These are phyloP conservation scores for Mylabris phalerata DNA, from an alignment of 1,140 invertebrate genomes.

Conservation along the genomic window DNA sequence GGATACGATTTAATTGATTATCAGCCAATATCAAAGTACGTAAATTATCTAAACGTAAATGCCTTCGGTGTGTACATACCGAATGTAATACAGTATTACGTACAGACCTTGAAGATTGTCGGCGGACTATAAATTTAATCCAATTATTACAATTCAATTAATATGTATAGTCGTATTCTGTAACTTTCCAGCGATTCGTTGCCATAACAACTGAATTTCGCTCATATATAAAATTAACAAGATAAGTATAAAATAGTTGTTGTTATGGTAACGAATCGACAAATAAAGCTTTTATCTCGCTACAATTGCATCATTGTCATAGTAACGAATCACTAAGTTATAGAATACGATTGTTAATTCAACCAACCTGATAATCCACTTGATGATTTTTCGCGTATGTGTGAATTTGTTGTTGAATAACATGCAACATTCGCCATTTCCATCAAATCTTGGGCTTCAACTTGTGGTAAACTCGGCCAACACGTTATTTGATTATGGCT, in stretches of 20 bases:
- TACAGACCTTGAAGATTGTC: slow-evolving; percentile 52
- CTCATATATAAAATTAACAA: no score
- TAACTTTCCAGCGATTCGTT: no score
- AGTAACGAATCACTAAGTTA: no score
- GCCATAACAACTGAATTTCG: not conserved
- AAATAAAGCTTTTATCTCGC: no score
- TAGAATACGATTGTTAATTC: no score
- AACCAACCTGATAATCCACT: not conserved
- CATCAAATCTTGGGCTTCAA: slow-evolving; percentile 55
- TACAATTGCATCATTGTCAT: no score
- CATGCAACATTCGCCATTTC: slow-evolving; percentile 57
- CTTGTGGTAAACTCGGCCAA: slow-evolving; percentile 76
- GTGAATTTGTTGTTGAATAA: slow-evolving; percentile 41
- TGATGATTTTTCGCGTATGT: not conserved
- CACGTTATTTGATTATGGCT: slow-evolving; percentile 86
- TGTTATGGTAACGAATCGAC: no score
- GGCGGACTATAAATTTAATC: slow-evolving; percentile 25
- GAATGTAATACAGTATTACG: slow-evolving; percentile 67
- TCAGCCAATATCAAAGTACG: slow-evolving; percentile 78
- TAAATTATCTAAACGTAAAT: slow-evolving; percentile 72
- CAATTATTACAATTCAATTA: slow-evolving; percentile 5
- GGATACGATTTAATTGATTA: slow-evolving; percentile 72
- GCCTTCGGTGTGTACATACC: slow-evolving; percentile 76
- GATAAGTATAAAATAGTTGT: no score
- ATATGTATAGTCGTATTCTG: not conserved